A percentile compares a stretch with the other conserved stretches of the same genome.
These are phyloP conservation scores for Melanotaenia parkinsoni DNA, from an alignment of 2,797 vertebrate species.

Conservation along the genomic window DNA sequence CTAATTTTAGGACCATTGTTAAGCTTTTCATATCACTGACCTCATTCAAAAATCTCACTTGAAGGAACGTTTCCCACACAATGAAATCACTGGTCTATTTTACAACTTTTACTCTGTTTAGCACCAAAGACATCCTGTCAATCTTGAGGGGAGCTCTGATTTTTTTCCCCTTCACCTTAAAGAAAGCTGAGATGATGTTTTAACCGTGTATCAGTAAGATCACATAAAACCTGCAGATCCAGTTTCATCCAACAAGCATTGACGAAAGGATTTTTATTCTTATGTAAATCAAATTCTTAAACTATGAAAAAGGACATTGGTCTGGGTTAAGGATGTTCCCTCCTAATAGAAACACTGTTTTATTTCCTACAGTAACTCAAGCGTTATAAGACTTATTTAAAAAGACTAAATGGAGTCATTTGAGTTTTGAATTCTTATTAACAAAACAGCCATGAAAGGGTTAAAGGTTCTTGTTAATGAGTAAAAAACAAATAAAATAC, in stretches of 20 bases:
- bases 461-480: conserved; percentile 1
- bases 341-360: neutral
- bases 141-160: neutral
- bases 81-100: neutral
- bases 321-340: neutral
- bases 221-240: too few relatives aligned
- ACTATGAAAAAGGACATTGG: neutral
- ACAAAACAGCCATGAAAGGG: conserved; percentile 23
- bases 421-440: conserved; percentile 22
- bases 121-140: neutral
- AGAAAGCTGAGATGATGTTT: neutral
- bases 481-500: conserved; percentile 9
- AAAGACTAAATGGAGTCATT: conserved; percentile 2
- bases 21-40: neutral
- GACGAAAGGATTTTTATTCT: neutral
- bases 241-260: too few relatives aligned
- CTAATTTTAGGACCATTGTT: neutral
- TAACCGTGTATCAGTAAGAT: neutral
- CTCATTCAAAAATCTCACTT: neutral
- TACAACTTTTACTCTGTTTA: neutral
- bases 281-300: neutral
- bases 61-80: neutral
- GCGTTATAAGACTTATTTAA: neutral
- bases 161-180: neutral
- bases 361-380: neutral